Conservation (phyloP, 2,113 vertebrate genomes). For the Puffinus mauretanicus region DNA sequence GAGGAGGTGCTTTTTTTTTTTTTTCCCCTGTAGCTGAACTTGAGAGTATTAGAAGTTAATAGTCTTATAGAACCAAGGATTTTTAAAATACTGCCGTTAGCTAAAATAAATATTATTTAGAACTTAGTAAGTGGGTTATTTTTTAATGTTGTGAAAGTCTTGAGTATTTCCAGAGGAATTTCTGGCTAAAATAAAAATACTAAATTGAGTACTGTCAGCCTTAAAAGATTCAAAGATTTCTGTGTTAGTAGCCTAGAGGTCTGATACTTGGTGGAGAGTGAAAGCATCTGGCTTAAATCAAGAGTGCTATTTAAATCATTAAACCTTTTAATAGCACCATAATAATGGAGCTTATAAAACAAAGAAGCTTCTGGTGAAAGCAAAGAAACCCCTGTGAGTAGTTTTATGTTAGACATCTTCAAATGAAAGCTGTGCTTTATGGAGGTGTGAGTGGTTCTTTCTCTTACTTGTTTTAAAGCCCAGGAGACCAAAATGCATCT, state of each 20-base stretch:
- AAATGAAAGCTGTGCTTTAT: background rate
- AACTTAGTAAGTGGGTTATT: conserved; percentile 22
- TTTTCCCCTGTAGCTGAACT: background rate
- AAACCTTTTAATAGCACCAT: conserved; percentile 57
- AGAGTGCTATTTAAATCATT: conserved; percentile 43
- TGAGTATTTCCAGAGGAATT: conserved; percentile 56
- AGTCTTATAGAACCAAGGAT: conserved; percentile 64
- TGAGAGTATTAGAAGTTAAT: conserved; percentile 68
- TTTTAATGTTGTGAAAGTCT: conserved; percentile 55
- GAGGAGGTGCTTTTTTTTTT: background rate
- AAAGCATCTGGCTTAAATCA: conserved; percentile 43
- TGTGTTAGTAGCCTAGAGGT: conserved; percentile 32
- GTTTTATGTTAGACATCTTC: background rate
- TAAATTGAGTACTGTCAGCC: conserved; percentile 29
- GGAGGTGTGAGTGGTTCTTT: background rate
- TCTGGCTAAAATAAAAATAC: conserved; percentile 54
- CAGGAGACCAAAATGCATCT: background rate
- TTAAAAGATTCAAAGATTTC: conserved; percentile 22
- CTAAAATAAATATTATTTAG: conserved; percentile 66
- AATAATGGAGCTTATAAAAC: conserved; percentile 53
- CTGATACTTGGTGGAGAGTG: conserved; percentile 34
- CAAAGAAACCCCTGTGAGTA: background rate
- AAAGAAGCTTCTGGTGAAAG: background rate
- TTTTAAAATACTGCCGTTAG: conserved; percentile 68
- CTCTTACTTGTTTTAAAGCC: background rate